These are phyloP conservation scores for Tetramorium alpestre DNA, from an alignment of 1,140 invertebrate genomes.

Conservation along the genomic window DNA sequence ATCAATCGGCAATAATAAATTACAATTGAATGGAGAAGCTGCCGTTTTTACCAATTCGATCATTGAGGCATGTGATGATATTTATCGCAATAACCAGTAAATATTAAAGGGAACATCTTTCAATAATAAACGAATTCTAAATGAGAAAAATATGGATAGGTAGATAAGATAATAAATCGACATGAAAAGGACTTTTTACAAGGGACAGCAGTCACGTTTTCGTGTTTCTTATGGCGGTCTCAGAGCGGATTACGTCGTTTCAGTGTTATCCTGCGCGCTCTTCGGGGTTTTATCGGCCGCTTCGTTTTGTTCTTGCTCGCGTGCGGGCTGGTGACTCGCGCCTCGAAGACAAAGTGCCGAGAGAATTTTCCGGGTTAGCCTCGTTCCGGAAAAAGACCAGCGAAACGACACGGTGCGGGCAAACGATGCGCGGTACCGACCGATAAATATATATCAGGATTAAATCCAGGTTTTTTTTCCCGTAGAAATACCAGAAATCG, in stretches of 20 bases:
- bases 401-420: slow-evolving; percentile 33
- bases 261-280: slow-evolving; percentile 16
- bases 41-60: too few relatives aligned
- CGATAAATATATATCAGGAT: slow-evolving; percentile 68
- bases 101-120: too few relatives aligned
- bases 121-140: background rate
- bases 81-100: too few relatives aligned
- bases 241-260: slow-evolving; percentile 36
- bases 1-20: background rate
- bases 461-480: slow-evolving; percentile 56
- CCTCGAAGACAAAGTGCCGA: slow-evolving; percentile 60
- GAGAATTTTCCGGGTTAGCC: slow-evolving; percentile 68
- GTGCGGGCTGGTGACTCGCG: slow-evolving; percentile 40
- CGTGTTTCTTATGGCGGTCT: slow-evolving; percentile 28
- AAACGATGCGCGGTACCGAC: slow-evolving; percentile 32
- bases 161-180: background rate
- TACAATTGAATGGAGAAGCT: background rate
- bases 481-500: slow-evolving; percentile 67
- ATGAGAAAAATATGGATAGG: background rate
- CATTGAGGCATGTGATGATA: too few relatives aligned
- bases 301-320: slow-evolving; percentile 34
- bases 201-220: slow-evolving; percentile 10
- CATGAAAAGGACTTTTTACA: background rate
- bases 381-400: slow-evolving; percentile 55
- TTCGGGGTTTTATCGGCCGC: slow-evolving; percentile 52